Conservation (phyloP, 2,888 invertebrate species). For the Lasioglossum malachurum region DNA sequence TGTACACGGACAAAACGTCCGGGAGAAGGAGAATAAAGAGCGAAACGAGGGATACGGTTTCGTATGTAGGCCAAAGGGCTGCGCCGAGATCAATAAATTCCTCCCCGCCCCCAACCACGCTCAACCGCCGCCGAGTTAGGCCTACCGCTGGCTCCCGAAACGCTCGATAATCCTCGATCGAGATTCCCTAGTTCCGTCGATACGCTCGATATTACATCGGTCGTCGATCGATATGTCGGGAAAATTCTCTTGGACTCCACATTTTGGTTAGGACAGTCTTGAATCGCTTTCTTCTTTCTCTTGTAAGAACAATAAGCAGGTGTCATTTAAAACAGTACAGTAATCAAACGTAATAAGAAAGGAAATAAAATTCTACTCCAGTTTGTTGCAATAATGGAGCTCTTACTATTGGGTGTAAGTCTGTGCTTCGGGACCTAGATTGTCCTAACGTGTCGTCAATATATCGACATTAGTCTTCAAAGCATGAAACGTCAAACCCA, state of each 20-base stretch:
- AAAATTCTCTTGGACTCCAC: background rate
- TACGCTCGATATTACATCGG: background rate
- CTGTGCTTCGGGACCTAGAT: too few species aligned
- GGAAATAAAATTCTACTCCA: too few species aligned
- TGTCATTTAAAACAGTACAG: background rate
- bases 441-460: too few species aligned
- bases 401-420: too few species aligned
- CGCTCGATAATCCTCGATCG: slow-evolving; percentile 2
- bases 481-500: too few species aligned
- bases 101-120: slow-evolving; percentile 24
- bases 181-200: background rate
- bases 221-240: background rate
- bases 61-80: slow-evolving; percentile 79
- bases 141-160: slow-evolving; percentile 46
- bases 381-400: too few species aligned
- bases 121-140: slow-evolving; percentile 54
- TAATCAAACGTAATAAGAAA: background rate
- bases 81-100: slow-evolving; percentile 75
- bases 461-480: too few species aligned
- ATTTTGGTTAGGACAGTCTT: too few species aligned
- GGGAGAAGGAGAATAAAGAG: slow-evolving; percentile 45
- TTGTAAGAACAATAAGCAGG: too few species aligned
- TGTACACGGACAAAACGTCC: slow-evolving; percentile 58
- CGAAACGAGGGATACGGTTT: slow-evolving; percentile 59
- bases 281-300: too few species aligned